Base-by-base conservation (phyloP, 1,140 invertebrate species). In the Hyphantria cunea region DNA sequence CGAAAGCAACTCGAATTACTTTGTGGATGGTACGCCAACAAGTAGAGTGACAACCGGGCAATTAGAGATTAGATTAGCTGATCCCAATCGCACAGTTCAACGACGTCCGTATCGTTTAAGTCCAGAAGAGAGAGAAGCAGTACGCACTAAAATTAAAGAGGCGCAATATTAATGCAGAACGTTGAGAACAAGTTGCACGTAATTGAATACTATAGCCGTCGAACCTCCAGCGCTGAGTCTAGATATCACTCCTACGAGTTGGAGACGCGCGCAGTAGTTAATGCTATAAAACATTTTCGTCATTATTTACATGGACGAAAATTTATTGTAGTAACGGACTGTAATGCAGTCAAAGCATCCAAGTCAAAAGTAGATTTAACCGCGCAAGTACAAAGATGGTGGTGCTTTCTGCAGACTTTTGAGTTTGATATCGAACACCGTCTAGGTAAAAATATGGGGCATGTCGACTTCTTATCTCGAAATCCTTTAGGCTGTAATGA, bases 171-270 rank as follows among this genome's bases (percentile, higher is more conserved):
- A 9, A 42, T 80, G 11, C 84, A 88, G 64, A 70, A 9, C 61
- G 64, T 76, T 7, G 69, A 82, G 42, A 74, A 83, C 66, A 72
- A 76, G 68, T 79, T 92, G 74, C 93, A 81, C 91, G 80, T 79
- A 69, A 61, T 83, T 65, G 76, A 86, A 69, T 72, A 69, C 63
- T 76, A 68, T 76, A 83, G 69, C 80, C 91, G 92, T 76, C 77
- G 72, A 31, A 78, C 75, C 0, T 65, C 64, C 0, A 56, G 70
- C 10, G 50, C 70, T 0, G 80, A 88, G 56, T 60, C 62, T 0
- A 74, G 66, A 47, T 86, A 76, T 44, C 64, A 63, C 10, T 82
- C 76, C 39, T 86, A 25, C 5, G 80, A 85, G 42, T 45, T 88
- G 12, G 82, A 88, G 58, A 76, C 93, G 8, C 55, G 79, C 3